phyloP scores from a whole-genome alignment of 1,140 invertebrate genomes.

The Temnothorax curvispinosus region DNA sequence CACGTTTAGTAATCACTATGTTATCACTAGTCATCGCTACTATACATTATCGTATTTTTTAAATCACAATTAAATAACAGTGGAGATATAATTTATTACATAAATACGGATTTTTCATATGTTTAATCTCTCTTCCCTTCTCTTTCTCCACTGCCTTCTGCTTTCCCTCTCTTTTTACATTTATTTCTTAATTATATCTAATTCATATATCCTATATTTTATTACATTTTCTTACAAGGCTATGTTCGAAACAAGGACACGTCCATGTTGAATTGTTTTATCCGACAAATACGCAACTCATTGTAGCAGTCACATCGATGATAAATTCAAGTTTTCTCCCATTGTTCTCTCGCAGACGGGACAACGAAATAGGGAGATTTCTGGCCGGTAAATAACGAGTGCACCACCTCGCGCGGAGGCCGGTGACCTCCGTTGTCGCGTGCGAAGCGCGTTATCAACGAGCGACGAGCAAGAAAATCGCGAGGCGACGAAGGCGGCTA shows the following conservation, averaged over 20 bases:
- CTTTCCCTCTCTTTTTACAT: neutral
- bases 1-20: neutral
- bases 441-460: conserved; percentile 63
- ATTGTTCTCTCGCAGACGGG: conserved; percentile 40
- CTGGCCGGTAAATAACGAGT: conserved; percentile 66
- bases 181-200: neutral
- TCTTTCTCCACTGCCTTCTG: neutral
- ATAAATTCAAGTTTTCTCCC: conserved; percentile 62
- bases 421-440: conserved; percentile 68
- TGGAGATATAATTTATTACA: neutral
- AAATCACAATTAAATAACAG: neutral
- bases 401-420: conserved; percentile 60
- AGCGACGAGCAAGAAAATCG: conserved; percentile 58
- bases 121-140: neutral
- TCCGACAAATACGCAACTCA: conserved; percentile 25
- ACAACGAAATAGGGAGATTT: conserved; percentile 54
- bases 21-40: neutral
- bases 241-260: neutral
- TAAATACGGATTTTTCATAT: neutral
- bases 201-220: neutral
- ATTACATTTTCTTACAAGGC: neutral
- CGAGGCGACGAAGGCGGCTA: conserved; percentile 55
- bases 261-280: conserved; percentile 53
- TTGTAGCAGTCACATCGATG: conserved; percentile 23
- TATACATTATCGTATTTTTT: neutral